Base-by-base conservation (phyloP, 2,888 invertebrate species). In the Nemoura dubitans region DNA sequence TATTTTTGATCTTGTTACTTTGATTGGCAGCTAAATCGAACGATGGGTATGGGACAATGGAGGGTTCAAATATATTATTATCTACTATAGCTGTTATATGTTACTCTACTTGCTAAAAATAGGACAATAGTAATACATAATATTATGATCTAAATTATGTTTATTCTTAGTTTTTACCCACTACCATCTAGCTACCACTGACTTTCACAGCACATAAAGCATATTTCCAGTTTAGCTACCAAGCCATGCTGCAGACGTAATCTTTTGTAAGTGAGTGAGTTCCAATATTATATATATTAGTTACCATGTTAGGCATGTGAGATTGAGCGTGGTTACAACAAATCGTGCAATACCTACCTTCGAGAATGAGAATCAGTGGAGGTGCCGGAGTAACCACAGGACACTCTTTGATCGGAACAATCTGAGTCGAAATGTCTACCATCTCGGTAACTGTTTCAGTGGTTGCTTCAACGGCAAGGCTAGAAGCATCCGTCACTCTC, bases 341-440 rank as follows among this genome's bases (percentile, higher is more conserved):
- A 26, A 78, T 78, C 78, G 28, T 59, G 59, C 59, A 59, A 59
- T 59, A 59, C 92, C 94, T 95, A 97, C 97, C 97, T 97, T 97
- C 96, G 91, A 97, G 93, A 91, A 97, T 96, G 90, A 97, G 94
- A 92, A 97, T 96, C 91, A 96, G 93, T 90, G 94, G 95, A 92
- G 95, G 93, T 91, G 94, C 93, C 91, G 94, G 93, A 89, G 94
- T 92, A 91, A 90, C 89, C 88, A 91, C 92, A 89, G 90, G 91
- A 91, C 92, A 91, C 86, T 89, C 88, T 86, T 89, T 43, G 25
- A 59, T 59, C 43, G 26, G 36, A 3, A 59, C n/a, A 80, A 85
- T 85, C 28, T 80, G 59, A 6, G 43, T 85, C 59, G 86, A 85
- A 42, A 36, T 5, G 0, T 82, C 82, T 25, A 43, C 76, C 26